Evolutionary conservation across 2,113 vertebrate species (phyloP).

Genomic region (Orcinus orca): DNA sequence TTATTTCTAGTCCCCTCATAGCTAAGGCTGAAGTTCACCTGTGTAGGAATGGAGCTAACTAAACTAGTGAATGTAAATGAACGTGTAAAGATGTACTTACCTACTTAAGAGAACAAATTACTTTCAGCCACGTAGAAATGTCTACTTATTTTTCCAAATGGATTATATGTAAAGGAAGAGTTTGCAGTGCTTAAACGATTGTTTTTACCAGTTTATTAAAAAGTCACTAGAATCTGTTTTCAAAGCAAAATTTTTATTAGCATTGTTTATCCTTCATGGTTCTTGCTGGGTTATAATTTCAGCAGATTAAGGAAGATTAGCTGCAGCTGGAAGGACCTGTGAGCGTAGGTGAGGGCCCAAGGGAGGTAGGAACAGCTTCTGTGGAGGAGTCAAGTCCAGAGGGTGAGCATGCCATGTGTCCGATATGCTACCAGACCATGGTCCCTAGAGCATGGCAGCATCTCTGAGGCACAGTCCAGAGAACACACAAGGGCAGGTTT

Average conservation of each 20-base stretch:
- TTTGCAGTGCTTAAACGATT: background rate
- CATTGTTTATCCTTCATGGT: background rate
- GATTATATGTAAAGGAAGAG: background rate
- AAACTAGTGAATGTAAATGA: background rate
- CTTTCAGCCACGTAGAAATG: constrained; percentile 20
- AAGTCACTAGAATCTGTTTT: background rate
- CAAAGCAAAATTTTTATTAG: background rate
- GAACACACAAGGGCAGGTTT: background rate
- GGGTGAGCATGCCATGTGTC: background rate
- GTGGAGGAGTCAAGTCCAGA: background rate
- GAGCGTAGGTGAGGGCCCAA: background rate
- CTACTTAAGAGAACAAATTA: background rate
- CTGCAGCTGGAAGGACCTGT: background rate
- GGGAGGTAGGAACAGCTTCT: background rate
- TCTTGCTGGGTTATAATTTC: constrained; percentile 21
- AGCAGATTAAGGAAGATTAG: background rate
- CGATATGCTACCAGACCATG: background rate
- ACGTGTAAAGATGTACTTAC: background rate
- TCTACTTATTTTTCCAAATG: background rate
- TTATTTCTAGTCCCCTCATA: background rate
- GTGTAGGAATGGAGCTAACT: background rate
- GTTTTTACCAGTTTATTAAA: constrained; percentile 27
- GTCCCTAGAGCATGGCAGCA: background rate
- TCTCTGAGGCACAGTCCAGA: background rate
- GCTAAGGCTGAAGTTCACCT: background rate